Base-by-base conservation (phyloP, 2,113 vertebrate genomes). In the Gymnocephalus cernua region DNA sequence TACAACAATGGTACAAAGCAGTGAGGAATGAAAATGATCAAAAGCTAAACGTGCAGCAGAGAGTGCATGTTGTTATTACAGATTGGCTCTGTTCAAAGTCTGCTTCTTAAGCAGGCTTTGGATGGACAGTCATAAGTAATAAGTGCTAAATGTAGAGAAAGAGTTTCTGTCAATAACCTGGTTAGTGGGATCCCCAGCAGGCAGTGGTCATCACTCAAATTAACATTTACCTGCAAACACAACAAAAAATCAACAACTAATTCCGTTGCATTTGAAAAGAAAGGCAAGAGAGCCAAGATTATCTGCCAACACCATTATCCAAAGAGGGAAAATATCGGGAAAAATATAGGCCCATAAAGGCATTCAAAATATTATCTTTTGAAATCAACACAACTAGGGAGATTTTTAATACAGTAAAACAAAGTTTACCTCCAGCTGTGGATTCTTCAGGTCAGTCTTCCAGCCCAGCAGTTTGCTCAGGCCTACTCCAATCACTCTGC, bases 141-240 rank as follows among this genome's bases (percentile, higher is more conserved):
- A 38, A 54, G 23, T 47, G 0, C 67, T 29, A 25, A 45, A 54
- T 74, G 25, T 0, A 57, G 27, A 57, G 15, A 47, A 44, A 18
- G 12, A 0, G 8, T 45, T 29, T 63, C 0, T 64, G 23, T 27
- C 27, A 74, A 27, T 80, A 66, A 98, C 98, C 97, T 98, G 93
- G 96, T 95, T 32, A 99, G 74, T 56, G 97, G 96, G 77, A 99
- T 96, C 62, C 98, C 98, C 48, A 96, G 79, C 3, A 99, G 95
- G 47, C 93, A 96, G 77, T 96, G 93, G 73, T 96, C 79, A 29
- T 98, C 96, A 93, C 93, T 99, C 78, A 99, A 92, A 89, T 96
- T 93, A 23, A 99, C 84, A 80, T 96, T 97, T 12, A 98, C 88
- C 98, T 98, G 86, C 91, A 93, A 35, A 77, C 45, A 59, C 51